These are phyloP conservation scores for Drosophila bocqueti DNA, from an alignment of 1,140 invertebrate species.

Conservation along the genomic window DNA sequence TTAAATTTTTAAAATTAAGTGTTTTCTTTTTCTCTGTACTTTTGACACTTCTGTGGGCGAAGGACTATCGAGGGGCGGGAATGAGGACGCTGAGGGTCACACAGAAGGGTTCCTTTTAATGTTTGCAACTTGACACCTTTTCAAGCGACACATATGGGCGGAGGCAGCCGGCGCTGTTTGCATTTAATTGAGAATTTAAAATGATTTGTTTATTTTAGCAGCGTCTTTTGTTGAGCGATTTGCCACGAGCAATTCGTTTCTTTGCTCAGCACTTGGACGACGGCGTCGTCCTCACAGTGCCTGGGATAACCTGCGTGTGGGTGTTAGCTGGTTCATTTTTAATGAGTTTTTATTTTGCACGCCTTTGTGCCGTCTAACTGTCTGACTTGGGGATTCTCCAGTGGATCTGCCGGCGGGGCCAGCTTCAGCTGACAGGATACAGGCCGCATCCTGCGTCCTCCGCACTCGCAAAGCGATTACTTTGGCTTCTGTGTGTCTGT, in stretches of 20 bases:
- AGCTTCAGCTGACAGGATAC: conserved; percentile 45
- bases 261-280: conserved; percentile 69
- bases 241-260: conserved; percentile 66
- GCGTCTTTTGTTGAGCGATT: conserved; percentile 74
- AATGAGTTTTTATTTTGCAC: conserved; percentile 80
- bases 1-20: neutral
- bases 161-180: conserved; percentile 46
- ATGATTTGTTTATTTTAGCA: conserved; percentile 77
- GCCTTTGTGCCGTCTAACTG: conserved; percentile 66
- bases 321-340: conserved; percentile 74
- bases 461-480: conserved; percentile 52
- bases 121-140: conserved; percentile 78
- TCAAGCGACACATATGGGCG: conserved; percentile 31
- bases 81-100: conserved; percentile 53
- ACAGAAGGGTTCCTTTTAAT: conserved; percentile 60
- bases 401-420: conserved; percentile 21
- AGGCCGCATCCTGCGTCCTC: conserved; percentile 44
- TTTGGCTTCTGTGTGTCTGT: conserved; percentile 54
- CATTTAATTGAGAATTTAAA: conserved; percentile 83
- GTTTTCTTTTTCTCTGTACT: neutral
- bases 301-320: conserved; percentile 13
- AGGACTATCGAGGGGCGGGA: neutral
- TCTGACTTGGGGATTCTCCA: conserved; percentile 35
- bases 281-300: conserved; percentile 41
- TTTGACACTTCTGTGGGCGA: neutral